Base-by-base conservation (phyloP, 2,113 vertebrate species). In the Gymnocephalus cernua region DNA sequence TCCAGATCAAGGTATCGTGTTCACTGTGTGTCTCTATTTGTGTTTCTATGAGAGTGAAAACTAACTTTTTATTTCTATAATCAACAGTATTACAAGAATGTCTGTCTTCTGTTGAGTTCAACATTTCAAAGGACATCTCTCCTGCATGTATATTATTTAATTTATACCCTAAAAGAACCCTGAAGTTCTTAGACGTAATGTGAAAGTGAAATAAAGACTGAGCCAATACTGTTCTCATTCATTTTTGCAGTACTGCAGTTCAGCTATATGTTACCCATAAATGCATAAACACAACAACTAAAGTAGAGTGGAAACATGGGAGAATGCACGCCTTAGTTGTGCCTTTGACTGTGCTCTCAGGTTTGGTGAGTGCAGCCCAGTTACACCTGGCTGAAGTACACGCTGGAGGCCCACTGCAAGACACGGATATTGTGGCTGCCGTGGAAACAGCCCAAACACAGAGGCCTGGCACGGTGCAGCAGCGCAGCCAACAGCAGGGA, bases 321-420 rank as follows among this genome's bases (percentile, higher is more conserved):
- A 63, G 32, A 70, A 12, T 27, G 9, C 35, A n/a, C 61, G 18
- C 9, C 62, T 65, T 18, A 27, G 29, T 53, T 54, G 67, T 71
- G 68, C 32, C 53, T 65, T 59, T 67, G 32, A 18, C 32, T 74
- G 16, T 84, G 47, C 50, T 64, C 59, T n/a, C 84, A 96, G 96
- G 95, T 93, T 95, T 95, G 88, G 94, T 94, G 65, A 95, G 95
- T 74, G 92, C 90, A 47, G 81, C 73, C 77, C 93, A 93, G 83
- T 95, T 95, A 90, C 88, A 95, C 72, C 70, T 91, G 66, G 90
- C 94, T 89, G 95, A 96, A 92, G 88, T 81, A 3, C 74, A 95
- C 27, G 70, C 90, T 25, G 91, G 91, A 51, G 84, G 86, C 50
- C 72, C 79, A 11, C 8, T 74, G 47, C 58, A 94, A 69, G 95